Base-by-base conservation (phyloP, 30 jellyfish, hydroid and myxozoan genomes). In the Cassiopea andromeda region DNA sequence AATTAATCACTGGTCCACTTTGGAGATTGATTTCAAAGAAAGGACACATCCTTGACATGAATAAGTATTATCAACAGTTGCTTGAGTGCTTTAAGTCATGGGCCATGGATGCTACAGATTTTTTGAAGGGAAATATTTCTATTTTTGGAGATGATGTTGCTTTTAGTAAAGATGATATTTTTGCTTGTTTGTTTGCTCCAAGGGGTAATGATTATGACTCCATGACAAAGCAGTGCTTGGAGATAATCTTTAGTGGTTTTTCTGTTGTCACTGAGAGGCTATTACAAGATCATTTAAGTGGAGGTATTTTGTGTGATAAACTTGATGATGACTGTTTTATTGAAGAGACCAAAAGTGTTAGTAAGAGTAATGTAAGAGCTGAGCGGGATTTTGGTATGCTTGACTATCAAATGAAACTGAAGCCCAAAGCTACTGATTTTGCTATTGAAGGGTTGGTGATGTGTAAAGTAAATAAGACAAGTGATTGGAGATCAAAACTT, bases 331-430 rank as follows among this genome's bases (percentile, higher is more conserved):
- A 54, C 48, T n/a, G 9, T 16, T 87, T 78, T 49, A 72, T 44
- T 10, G 38, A 76, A 44, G 94, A 87, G 47, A 66, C 91, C 46
- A 43, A 58, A 46, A 76, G 75, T 87, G 91, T 87, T 16, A 46
- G 44, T 59, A 87, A 59, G 44, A 76, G 85, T n/a, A 87, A 87
- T 87, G 94, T 64, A 16, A 2, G 7, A 10, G 8, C 90, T 6
- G 94, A 87, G 50, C 44, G 90, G 38, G 90, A 76, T 46, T 87
- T 87, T 75, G 93, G 90, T 9, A 73, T 85, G 90, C 69, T 85
- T 13, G 90, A 85, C 58, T 48, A 85, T 57, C 60, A 1, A 2
- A 85, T 48, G 81, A 19, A 58, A 44, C 64, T 10, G 4, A 74
- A 73, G 49, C 93, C 90, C 54, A 73, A 73, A 54, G 93, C 93